Evolutionary conservation across 37 sponge, comb jelly and placozoan species (phyloP).

Genomic region (Chondrilla cf. caribensis): DNA sequence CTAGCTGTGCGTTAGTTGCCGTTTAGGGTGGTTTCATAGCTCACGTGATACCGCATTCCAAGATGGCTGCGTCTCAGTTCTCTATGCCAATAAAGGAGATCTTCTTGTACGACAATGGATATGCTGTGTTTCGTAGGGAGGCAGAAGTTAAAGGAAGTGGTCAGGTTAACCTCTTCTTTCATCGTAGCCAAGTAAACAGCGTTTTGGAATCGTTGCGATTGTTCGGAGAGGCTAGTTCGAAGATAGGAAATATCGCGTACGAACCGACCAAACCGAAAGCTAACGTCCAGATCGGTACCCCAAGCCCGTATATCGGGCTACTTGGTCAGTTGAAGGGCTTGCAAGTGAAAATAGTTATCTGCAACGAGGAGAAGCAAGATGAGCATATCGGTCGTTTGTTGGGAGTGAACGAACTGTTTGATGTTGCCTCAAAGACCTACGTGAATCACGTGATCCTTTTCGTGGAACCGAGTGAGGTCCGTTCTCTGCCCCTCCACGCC

Average conservation of each 20-base stretch:
- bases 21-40: too few species aligned
- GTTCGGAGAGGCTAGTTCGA: conserved; percentile 40
- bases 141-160: conserved; percentile 62
- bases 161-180: conserved; percentile 83
- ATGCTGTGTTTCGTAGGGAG: conserved; percentile 81
- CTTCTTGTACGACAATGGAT: conserved; percentile 85
- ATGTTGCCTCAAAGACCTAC: not conserved
- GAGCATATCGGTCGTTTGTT: conserved; percentile 54
- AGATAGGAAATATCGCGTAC: conserved; percentile 88
- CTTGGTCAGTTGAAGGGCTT: conserved; percentile 42
- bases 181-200: conserved; percentile 56
- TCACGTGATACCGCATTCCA: too few species aligned
- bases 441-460: conserved; percentile 48
- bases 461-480: conserved; percentile 35
- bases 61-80: not conserved
- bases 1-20: too few species aligned
- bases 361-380: not conserved
- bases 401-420: conserved; percentile 54
- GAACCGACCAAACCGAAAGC: conserved; percentile 76
- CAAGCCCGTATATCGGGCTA: conserved; percentile 50
- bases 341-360: not conserved
- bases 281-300: conserved; percentile 33
- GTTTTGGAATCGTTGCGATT: conserved; percentile 86
- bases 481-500: conserved; percentile 28
- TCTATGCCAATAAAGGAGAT: conserved; percentile 78